Evolutionary conservation across 2,888 invertebrate species (phyloP).

Genomic region (Anaspis maculata): DNA sequence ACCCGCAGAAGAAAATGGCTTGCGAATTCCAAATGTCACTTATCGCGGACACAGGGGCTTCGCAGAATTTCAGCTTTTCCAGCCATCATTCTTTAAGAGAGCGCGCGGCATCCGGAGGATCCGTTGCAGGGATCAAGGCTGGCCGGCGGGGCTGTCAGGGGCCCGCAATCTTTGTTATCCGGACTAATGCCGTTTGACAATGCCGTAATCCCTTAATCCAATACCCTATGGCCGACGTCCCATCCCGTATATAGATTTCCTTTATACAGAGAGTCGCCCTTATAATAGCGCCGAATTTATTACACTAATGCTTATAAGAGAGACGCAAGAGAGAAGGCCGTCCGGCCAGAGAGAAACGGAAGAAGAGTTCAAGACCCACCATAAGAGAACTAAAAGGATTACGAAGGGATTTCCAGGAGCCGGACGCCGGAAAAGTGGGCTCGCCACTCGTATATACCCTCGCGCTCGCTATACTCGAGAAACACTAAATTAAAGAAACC

Average conservation of each 20-base stretch:
- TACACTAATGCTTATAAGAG: constrained; percentile 9
- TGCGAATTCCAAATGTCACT: too few species aligned
- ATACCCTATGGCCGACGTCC: constrained; percentile 26
- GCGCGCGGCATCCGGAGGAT: too few species aligned
- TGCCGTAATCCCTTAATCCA: constrained; percentile 32
- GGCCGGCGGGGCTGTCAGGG: constrained; percentile 17
- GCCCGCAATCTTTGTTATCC: constrained; percentile 31
- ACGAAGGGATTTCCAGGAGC: constrained; percentile 1
- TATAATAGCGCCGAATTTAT: constrained; percentile 14
- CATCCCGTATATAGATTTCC: constrained; percentile 21
- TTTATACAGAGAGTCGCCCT: constrained; percentile 16
- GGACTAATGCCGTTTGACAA: constrained; percentile 33
- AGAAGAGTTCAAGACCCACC: constrained; percentile 9
- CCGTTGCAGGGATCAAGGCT: constrained; percentile 13
- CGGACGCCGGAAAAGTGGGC: background rate
- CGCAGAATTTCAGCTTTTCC: too few species aligned
- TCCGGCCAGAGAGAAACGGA: background rate
- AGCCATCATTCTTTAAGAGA: too few species aligned
- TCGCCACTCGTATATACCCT: too few species aligned
- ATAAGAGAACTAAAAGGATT: constrained; percentile 11
- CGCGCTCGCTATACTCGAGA: too few species aligned
- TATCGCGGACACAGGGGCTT: too few species aligned
- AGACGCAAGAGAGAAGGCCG: too few species aligned
- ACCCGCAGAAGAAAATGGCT: too few species aligned
- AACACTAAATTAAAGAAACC: too few species aligned